Percentiles rank a stretch among this genome's conserved stretches.
These are phyloP conservation scores for Probaryconus sp. DNA, from an alignment of 1,140 invertebrate genomes.

Conservation along the genomic window DNA sequence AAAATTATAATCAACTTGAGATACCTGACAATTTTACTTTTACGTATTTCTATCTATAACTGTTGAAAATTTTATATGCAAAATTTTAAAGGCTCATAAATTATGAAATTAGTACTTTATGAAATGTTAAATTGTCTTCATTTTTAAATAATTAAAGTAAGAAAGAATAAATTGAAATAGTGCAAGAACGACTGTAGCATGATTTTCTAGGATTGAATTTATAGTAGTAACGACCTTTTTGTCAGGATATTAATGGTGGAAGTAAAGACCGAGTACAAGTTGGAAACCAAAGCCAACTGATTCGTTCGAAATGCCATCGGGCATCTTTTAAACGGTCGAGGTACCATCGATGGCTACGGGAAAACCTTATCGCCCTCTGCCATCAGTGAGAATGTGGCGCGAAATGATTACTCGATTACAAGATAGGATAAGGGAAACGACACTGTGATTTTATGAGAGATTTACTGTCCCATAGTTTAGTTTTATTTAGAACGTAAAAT, in stretches of 20 bases:
- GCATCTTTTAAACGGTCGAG: slow-evolving; percentile 4
- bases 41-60: too few species aligned
- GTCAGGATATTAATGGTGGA: slow-evolving; percentile 6
- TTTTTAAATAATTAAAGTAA: too few species aligned
- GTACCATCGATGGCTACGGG: neutral
- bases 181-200: too few species aligned
- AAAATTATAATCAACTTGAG: too few species aligned
- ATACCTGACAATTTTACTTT: too few species aligned
- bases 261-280: neutral
- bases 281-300: neutral
- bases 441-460: slow-evolving; percentile 13
- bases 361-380: neutral
- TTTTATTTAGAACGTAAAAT: slow-evolving; percentile 13
- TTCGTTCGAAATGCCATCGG: slow-evolving; percentile 1
- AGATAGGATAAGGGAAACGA: slow-evolving; percentile 5
- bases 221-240: neutral
- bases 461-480: slow-evolving; percentile 2
- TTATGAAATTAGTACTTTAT: too few species aligned
- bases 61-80: too few species aligned
- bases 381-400: slow-evolving; percentile 6
- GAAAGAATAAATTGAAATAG: too few species aligned
- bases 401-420: slow-evolving; percentile 30
- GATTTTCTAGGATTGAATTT: neutral
- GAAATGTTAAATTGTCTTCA: too few species aligned
- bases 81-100: too few species aligned